Conservation (phyloP, 2,113 vertebrate species). For the Alligator mississippiensis region DNA sequence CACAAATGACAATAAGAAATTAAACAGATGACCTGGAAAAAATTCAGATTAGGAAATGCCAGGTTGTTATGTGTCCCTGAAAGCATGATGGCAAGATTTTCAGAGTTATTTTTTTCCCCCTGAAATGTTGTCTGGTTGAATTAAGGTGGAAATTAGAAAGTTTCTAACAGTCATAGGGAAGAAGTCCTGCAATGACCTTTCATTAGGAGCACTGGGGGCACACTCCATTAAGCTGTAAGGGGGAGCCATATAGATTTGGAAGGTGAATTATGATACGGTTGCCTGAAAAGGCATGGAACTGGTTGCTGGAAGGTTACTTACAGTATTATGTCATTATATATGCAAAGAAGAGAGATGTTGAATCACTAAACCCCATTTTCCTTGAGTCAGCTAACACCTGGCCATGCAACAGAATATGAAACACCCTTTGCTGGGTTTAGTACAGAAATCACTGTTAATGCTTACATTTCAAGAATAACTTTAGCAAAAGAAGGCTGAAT, state of each 20-base stretch:
- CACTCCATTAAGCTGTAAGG: too few species aligned
- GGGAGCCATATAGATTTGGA: too few species aligned
- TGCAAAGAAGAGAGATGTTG: neutral
- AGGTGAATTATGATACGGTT: too few species aligned
- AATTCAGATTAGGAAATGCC: constrained; percentile 34
- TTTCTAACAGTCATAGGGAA: neutral
- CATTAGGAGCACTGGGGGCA: too few species aligned
- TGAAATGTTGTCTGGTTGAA: neutral
- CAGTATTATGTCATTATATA: neutral
- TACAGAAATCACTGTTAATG: neutral
- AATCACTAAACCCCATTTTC: neutral
- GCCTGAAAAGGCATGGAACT: too few species aligned
- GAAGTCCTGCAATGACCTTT: neutral
- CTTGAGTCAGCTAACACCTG: neutral
- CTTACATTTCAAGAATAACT: neutral
- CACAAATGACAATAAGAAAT: constrained; percentile 55
- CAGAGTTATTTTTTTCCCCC: neutral
- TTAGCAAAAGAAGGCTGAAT: neutral
- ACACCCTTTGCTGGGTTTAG: neutral
- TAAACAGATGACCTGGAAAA: constrained; percentile 36
- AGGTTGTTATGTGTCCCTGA: neutral
- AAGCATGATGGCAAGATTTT: neutral
- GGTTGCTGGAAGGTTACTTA: too few species aligned
- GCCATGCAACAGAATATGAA: neutral
- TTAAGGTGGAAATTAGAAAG: neutral